Evolutionary conservation across 2,888 invertebrate species (phyloP).

Genomic region (Trissoscelio sp.): DNA sequence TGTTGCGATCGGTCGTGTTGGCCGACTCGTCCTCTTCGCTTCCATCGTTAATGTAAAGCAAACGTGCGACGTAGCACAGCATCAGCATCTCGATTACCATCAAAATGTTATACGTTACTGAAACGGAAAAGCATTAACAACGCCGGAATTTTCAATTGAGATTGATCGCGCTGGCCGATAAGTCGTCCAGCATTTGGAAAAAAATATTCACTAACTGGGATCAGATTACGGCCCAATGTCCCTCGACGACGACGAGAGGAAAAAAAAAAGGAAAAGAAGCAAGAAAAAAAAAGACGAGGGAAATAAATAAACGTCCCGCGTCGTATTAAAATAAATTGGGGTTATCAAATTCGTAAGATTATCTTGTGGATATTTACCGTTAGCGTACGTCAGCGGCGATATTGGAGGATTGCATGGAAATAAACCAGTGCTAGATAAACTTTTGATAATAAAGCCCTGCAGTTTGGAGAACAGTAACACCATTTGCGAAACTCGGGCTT

Average conservation of each 20-base stretch:
- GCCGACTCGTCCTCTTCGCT: constrained; percentile 54
- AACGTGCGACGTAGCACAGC: constrained; percentile 86
- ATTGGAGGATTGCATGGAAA: constrained; percentile 88
- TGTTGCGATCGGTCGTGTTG: constrained; percentile 72
- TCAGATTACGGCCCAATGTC: constrained; percentile 52
- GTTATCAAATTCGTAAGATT: constrained; percentile 56
- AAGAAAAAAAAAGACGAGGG: constrained; percentile 1
- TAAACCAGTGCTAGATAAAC: constrained; percentile 84
- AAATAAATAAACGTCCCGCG: constrained; percentile 44
- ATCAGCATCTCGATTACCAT: constrained; percentile 89
- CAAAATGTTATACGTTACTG: constrained; percentile 88
- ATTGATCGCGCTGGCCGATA: constrained; percentile 55
- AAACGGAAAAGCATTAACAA: constrained; percentile 75
- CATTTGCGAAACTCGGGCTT: constrained; percentile 86
- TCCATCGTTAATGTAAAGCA: constrained; percentile 85
- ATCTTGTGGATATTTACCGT: constrained; percentile 84
- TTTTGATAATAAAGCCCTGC: constrained; percentile 86
- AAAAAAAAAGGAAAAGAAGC: constrained; percentile 10
- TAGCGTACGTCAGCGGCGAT: constrained; percentile 87
- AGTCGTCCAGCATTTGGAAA: constrained; percentile 54
- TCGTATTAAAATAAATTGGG: constrained; percentile 59
- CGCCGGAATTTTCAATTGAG: constrained; percentile 60
- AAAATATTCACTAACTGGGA: constrained; percentile 53
- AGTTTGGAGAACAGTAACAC: constrained; percentile 88
- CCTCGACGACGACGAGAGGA: constrained; percentile 22